Conservation (phyloP, 2,888 invertebrate genomes). For the Timema cristinae region DNA sequence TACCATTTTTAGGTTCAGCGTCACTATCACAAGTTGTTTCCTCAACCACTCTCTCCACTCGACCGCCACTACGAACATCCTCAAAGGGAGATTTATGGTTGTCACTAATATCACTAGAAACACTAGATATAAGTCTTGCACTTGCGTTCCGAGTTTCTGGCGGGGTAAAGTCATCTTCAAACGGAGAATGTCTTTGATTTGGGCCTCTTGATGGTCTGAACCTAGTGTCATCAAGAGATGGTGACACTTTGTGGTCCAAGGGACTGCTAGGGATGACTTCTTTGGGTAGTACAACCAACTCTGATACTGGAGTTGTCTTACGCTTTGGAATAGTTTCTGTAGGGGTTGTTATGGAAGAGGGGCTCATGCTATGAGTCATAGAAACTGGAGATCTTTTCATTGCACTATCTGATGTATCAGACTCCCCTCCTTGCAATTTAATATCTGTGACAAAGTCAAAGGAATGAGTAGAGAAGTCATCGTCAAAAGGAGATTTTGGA, state of each 20-base stretch:
- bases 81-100: slow-evolving; percentile 33
- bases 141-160: slow-evolving; percentile 25
- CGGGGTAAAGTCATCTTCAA: slow-evolving; percentile 68
- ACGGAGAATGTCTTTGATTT: slow-evolving; percentile 49
- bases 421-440: slow-evolving; percentile 25
- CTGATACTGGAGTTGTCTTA: slow-evolving; percentile 14
- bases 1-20: slow-evolving; percentile 29
- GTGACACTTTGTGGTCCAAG: slow-evolving; percentile 35
- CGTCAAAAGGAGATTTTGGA: slow-evolving; percentile 57
- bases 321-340: slow-evolving; percentile 21
- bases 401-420: slow-evolving; percentile 24
- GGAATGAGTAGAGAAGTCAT: slow-evolving; percentile 53
- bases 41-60: slow-evolving; percentile 30
- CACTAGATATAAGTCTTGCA: slow-evolving; percentile 32
- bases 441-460: slow-evolving; percentile 41
- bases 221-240: slow-evolving; percentile 24
- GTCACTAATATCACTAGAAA: slow-evolving; percentile 39
- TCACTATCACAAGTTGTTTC: slow-evolving; percentile 24
- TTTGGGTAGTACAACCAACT: slow-evolving; percentile 17
- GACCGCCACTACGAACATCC: slow-evolving; percentile 23
- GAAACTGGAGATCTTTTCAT: slow-evolving; percentile 23
- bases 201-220: slow-evolving; percentile 24
- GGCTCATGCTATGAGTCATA: slow-evolving; percentile 9
- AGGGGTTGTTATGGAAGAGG: slow-evolving; percentile 8
- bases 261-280: slow-evolving; percentile 22